Percentiles rank a stretch among this genome's conserved stretches.
Conservation (phyloP, 2,113 vertebrate species). For the Bettongia penicillata region DNA sequence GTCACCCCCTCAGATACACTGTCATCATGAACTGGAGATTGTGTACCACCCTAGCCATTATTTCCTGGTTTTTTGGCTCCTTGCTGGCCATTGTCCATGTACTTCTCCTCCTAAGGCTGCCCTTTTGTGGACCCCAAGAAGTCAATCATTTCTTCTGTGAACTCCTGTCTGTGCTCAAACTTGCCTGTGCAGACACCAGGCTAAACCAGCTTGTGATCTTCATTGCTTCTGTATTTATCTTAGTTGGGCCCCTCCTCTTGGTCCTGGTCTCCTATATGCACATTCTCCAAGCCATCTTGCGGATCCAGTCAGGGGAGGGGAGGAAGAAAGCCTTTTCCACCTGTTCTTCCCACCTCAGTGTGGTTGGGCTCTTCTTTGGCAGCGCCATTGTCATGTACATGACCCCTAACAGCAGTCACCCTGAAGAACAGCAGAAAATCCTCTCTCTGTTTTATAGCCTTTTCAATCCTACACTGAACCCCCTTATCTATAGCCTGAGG, state of each 20-base stretch:
- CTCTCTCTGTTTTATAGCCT: conserved; percentile 74
- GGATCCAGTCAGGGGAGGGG: conserved; percentile 35
- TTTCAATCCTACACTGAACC: conserved; percentile 75
- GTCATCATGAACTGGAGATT: conserved; percentile 62
- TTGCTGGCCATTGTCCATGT: conserved; percentile 67
- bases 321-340: conserved; percentile 68
- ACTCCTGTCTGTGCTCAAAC: conserved; percentile 69
- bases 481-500: conserved; percentile 73
- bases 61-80: conserved; percentile 56
- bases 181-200: conserved; percentile 63
- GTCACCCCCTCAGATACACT: conserved; percentile 53
- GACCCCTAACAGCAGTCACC: conserved; percentile 48
- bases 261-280: conserved; percentile 53
- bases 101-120: conserved; percentile 63
- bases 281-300: conserved; percentile 45
- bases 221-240: conserved; percentile 49
- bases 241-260: conserved; percentile 66
- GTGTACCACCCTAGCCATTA: not conserved
- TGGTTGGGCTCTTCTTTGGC: conserved; percentile 64
- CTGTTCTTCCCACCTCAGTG: conserved; percentile 66
- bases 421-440: conserved; percentile 63
- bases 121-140: conserved; percentile 62
- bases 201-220: conserved; percentile 59
- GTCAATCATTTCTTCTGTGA: conserved; percentile 76
- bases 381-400: conserved; percentile 48